Evolutionary conservation across 2,888 invertebrate genomes (phyloP), one percentile per base, ranked within the genome.

Genomic region (Callimorpha dominula): DNA sequence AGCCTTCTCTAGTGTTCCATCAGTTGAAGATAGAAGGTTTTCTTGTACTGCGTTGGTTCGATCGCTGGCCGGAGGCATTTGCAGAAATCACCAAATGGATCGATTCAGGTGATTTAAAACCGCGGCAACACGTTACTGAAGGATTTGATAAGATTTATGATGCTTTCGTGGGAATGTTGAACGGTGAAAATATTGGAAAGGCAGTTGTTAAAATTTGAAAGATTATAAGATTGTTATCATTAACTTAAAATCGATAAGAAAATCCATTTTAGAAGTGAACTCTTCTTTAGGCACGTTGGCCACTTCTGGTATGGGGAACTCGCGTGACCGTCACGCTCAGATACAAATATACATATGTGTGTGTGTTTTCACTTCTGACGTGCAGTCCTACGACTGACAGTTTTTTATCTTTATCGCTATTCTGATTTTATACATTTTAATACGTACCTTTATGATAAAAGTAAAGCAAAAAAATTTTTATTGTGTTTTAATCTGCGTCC

Each of bases 111-210:
- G 96, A 97, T 88, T 82, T 98, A 40, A 96, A 96, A 80, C 96
- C 96, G 71, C 93, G 91, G 52, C 97, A 98, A 90, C 97, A 97
- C 2, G 88, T 97, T 0, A 97, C 97, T 0, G 95, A 97, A 76
- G 97, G 97, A 7, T 97, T 97, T 85, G 97, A 97, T 70, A 97
- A 97, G 67, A 93, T 97, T 88, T 96, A 96, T 52, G 94, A 97
- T 67, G 97, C 97, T 5, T 97, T 98, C 80, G 89, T 96, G 62
- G 97, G 96, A 31, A 96, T 97, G 94, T 90, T 96, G 3, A 88
- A 87, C 9, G 97, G 97, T 9, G 96, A 96, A 64, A 97, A 97
- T 87, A 88, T 90, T 43, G 97, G 97, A 40, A 97, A 98, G 91
- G 97, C 97, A 67, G 93, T 97, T 78, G 96, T 97, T 62, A 96